A percentile compares a stretch with the other conserved stretches of the same genome.
Conservation (phyloP, 30 jellyfish, hydroid and myxozoan species). For the Aurelia sp. region DNA sequence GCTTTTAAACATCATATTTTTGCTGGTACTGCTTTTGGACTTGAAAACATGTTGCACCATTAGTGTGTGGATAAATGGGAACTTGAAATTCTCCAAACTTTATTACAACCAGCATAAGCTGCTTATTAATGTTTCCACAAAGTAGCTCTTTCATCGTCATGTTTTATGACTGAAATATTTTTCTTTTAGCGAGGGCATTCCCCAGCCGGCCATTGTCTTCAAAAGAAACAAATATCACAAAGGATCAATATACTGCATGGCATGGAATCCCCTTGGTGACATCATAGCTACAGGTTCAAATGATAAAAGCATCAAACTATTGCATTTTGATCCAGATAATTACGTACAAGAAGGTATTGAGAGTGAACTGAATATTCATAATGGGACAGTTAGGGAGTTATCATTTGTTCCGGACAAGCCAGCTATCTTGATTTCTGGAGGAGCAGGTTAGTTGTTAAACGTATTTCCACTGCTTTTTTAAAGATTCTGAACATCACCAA, state of each 20-base stretch:
- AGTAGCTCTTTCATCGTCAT: too few relatives aligned
- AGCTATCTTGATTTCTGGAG: slow-evolving; percentile 88
- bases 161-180: too few relatives aligned
- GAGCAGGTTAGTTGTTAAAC: slow-evolving; percentile 80
- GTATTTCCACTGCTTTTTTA: too few relatives aligned
- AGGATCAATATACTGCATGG: slow-evolving; percentile 97
- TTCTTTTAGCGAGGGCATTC: slow-evolving; percentile 48
- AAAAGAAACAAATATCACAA: slow-evolving; percentile 94
- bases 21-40: too few relatives aligned
- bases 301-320: slow-evolving; percentile 84
- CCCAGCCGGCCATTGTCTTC: slow-evolving; percentile 72
- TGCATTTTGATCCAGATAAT: slow-evolving; percentile 82
- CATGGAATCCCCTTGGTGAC: slow-evolving; percentile 97
- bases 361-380: slow-evolving; percentile 82
- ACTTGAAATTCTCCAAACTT: too few relatives aligned
- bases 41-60: too few relatives aligned
- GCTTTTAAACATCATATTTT: too few relatives aligned
- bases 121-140: too few relatives aligned
- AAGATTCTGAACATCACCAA: too few relatives aligned
- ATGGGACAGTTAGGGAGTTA: slow-evolving; percentile 96
- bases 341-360: slow-evolving; percentile 81
- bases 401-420: slow-evolving; percentile 92
- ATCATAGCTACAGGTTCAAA: slow-evolving; percentile 97
- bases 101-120: too few relatives aligned
- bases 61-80: too few relatives aligned